Evolutionary conservation across 1,140 invertebrate genomes (phyloP).

Genomic region (Diorhabda carinulata): DNA sequence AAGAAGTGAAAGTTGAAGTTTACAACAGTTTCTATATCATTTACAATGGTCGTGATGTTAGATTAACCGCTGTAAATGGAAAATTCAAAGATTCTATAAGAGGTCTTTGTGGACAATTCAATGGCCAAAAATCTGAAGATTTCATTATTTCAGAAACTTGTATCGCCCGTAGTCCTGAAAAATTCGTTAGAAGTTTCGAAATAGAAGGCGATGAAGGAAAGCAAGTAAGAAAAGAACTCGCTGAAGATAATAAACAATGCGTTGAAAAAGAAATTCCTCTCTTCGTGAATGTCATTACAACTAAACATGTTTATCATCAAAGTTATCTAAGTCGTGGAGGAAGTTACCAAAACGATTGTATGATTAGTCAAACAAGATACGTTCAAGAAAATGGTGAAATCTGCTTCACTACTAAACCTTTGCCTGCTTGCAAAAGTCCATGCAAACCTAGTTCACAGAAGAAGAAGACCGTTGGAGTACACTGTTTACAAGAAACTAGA

Average conservation of each 20-base stretch:
- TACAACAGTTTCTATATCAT: slow-evolving; percentile 50
- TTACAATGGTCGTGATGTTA: slow-evolving; percentile 54
- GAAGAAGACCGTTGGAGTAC: slow-evolving; percentile 49
- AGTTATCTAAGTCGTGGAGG: not conserved
- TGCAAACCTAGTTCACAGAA: slow-evolving; percentile 32
- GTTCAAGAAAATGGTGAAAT: slow-evolving; percentile 49
- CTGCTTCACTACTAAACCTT: slow-evolving; percentile 54
- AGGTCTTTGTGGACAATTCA: slow-evolving; percentile 64
- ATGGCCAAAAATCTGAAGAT: slow-evolving; percentile 55
- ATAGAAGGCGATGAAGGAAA: slow-evolving; percentile 34
- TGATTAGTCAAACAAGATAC: slow-evolving; percentile 32
- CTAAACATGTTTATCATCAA: slow-evolving; percentile 34
- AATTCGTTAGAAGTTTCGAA: slow-evolving; percentile 56
- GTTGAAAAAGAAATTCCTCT: slow-evolving; percentile 33
- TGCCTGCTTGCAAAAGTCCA: slow-evolving; percentile 50
- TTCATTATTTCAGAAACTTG: slow-evolving; percentile 57
- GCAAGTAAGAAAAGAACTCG: slow-evolving; percentile 35
- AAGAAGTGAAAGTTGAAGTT: slow-evolving; percentile 52
- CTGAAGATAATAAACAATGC: slow-evolving; percentile 48
- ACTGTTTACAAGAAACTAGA: slow-evolving; percentile 50
- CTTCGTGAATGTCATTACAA: slow-evolving; percentile 51
- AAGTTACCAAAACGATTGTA: not conserved
- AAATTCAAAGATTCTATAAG: slow-evolving; percentile 52
- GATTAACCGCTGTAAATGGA: slow-evolving; percentile 45
- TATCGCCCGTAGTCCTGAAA: slow-evolving; percentile 48